Conservation (phyloP, 2,797 vertebrate species). For the Austrolebias charrua region DNA sequence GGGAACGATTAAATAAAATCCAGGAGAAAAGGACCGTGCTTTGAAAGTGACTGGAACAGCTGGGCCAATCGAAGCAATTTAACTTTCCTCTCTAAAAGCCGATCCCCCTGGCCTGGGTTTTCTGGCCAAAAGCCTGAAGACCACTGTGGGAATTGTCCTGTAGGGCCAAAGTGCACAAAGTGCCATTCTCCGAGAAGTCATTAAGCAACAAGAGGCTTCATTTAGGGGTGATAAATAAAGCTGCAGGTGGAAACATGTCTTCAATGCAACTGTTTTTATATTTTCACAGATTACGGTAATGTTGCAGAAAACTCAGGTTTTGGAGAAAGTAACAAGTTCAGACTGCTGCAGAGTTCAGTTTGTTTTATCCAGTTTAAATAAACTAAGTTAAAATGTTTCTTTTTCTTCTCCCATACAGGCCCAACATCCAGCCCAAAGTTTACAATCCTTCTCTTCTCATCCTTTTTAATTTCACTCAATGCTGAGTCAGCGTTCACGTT, state of each 20-base stretch:
- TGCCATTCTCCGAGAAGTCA: slow-evolving; percentile 74
- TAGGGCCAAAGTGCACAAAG: slow-evolving; percentile 72
- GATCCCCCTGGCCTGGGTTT: slow-evolving; percentile 56
- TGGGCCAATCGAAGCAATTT: slow-evolving; percentile 83
- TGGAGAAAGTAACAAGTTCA: no score
- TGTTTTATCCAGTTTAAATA: no score
- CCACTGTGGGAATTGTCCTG: slow-evolving; percentile 77
- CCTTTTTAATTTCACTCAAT: no score
- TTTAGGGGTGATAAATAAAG: slow-evolving; percentile 66
- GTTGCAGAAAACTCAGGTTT: no score
- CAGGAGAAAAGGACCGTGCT: slow-evolving; percentile 71
- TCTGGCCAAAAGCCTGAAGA: slow-evolving; percentile 62
- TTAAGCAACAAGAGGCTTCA: slow-evolving; percentile 67
- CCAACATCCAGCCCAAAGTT: no score
- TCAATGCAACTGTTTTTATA: slow-evolving; percentile 47
- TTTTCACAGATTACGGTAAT: slow-evolving; percentile 7
- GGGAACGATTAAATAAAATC: slow-evolving; percentile 82
- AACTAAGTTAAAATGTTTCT: no score
- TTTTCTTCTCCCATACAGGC: no score
- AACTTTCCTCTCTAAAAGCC: slow-evolving; percentile 72
- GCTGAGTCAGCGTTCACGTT: no score
- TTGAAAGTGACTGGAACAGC: slow-evolving; percentile 80
- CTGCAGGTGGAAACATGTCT: slow-evolving; percentile 63
- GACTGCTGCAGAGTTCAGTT: no score
- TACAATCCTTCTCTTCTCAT: no score